These are phyloP conservation scores for Ormyrus nitidulus DNA, from an alignment of 2,888 invertebrate genomes.

Conservation along the genomic window DNA sequence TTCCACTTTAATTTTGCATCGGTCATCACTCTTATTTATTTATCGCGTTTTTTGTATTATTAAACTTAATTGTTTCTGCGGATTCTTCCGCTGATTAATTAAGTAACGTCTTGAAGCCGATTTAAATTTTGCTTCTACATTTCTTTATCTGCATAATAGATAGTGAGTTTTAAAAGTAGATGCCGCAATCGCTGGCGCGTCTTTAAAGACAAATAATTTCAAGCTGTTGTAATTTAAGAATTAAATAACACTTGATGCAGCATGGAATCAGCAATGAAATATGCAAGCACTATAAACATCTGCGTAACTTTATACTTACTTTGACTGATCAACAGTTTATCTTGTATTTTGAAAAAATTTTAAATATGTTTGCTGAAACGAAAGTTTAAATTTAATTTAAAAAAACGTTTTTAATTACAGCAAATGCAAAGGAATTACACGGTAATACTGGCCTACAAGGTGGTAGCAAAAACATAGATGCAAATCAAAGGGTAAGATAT, in stretches of 20 bases:
- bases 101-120: too few relatives aligned
- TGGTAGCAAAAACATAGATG: slow-evolving; percentile 49
- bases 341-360: too few relatives aligned
- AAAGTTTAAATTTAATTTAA: slow-evolving; percentile 15
- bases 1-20: neutral
- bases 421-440: slow-evolving; percentile 52
- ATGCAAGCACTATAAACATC: neutral
- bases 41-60: neutral
- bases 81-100: too few relatives aligned
- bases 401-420: slow-evolving; percentile 39
- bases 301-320: slow-evolving; percentile 24
- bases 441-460: slow-evolving; percentile 45
- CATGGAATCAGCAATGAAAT: slow-evolving; percentile 4
- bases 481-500: slow-evolving; percentile 76
- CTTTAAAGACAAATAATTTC: neutral
- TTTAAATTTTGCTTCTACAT: too few relatives aligned
- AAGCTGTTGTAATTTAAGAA: slow-evolving; percentile 27
- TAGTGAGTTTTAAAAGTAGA: neutral
- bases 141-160: too few relatives aligned
- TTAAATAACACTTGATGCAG: slow-evolving; percentile 19
- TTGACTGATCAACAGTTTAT: neutral
- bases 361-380: slow-evolving; percentile 2
- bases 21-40: neutral
- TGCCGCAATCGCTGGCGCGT: neutral
- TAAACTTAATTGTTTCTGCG: too few relatives aligned